phyloP scores from a whole-genome alignment of 2,797 vertebrate species.

The Alca torda region DNA sequence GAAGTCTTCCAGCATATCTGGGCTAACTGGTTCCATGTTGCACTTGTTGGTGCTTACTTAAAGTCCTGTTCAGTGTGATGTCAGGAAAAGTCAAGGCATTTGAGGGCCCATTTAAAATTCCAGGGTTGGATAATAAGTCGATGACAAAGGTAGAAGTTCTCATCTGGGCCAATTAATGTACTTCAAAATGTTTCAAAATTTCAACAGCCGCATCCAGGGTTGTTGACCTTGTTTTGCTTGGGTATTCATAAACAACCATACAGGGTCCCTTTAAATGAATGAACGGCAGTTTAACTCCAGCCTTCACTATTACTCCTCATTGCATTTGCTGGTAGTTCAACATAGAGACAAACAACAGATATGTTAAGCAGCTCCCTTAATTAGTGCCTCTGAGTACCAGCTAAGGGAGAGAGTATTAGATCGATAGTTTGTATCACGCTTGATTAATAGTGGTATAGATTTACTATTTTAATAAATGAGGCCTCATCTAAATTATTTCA shows the following conservation, averaged over 20 bases:
- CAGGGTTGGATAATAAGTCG: not conserved
- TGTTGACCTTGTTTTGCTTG: constrained; percentile 10
- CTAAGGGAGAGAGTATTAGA: not conserved
- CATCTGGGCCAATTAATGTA: not conserved
- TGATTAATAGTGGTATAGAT: constrained; percentile 28
- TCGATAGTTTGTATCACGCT: not conserved
- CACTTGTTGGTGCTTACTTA: not conserved
- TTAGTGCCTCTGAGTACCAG: constrained; percentile 18
- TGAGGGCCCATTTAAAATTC: not conserved
- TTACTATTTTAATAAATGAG: constrained; percentile 48
- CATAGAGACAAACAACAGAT: not conserved
- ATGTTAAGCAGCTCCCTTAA: constrained; percentile 1
- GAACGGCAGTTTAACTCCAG: not conserved
- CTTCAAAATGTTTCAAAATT: not conserved
- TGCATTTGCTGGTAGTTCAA: not conserved
- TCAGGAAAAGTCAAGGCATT: not conserved
- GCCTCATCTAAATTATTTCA: constrained; percentile 19
- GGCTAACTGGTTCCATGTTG: constrained; percentile 19
- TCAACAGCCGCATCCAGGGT: not conserved
- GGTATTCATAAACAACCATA: not conserved
- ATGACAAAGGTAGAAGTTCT: not conserved
- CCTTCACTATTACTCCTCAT: not conserved
- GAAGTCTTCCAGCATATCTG: not conserved
- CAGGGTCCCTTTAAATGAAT: not conserved
- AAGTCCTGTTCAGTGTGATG: not conserved